Evolutionary conservation across 2,888 invertebrate genomes (phyloP).

Genomic region (Euplagia quadripunctaria): DNA sequence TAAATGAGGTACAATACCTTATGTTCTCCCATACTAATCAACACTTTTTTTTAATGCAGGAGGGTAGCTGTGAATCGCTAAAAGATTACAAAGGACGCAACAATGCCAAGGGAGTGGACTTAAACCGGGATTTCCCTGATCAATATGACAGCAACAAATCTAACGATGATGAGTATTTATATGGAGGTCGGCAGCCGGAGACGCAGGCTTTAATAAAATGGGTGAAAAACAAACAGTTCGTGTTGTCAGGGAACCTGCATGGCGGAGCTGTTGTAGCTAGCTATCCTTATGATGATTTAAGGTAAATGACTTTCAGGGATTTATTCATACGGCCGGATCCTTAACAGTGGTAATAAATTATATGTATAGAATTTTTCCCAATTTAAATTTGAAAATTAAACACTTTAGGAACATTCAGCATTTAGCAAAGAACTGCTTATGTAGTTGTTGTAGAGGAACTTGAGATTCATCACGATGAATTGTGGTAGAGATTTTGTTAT

Average conservation of each 20-base stretch:
- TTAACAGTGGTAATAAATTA: too few relatives aligned
- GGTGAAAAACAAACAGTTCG: slow-evolving; percentile 95
- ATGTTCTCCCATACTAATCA: background rate
- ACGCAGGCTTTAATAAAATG: slow-evolving; percentile 96
- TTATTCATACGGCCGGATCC: too few relatives aligned
- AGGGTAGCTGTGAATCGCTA: slow-evolving; percentile 93
- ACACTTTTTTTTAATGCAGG: slow-evolving; percentile 78
- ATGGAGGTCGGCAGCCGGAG: slow-evolving; percentile 92
- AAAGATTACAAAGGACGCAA: slow-evolving; percentile 90
- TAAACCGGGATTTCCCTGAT: slow-evolving; percentile 98
- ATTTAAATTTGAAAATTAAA: too few relatives aligned
- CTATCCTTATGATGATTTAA: slow-evolving; percentile 97
- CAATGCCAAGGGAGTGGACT: slow-evolving; percentile 93
- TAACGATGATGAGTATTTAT: slow-evolving; percentile 80
- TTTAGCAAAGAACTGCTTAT: background rate
- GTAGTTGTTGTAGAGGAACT: background rate
- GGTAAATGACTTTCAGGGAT: slow-evolving; percentile 61
- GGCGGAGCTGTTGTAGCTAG: slow-evolving; percentile 99
- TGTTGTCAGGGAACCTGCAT: slow-evolving; percentile 97
- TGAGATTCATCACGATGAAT: background rate
- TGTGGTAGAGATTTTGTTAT: background rate
- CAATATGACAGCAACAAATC: slow-evolving; percentile 89
- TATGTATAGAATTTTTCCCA: too few relatives aligned
- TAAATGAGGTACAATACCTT: too few relatives aligned
- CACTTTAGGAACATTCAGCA: too few relatives aligned